Evolutionary conservation across 1,140 invertebrate genomes (phyloP), one percentile per base, ranked within the genome.

Genomic region (Hyposmocoma kahamanoa): DNA sequence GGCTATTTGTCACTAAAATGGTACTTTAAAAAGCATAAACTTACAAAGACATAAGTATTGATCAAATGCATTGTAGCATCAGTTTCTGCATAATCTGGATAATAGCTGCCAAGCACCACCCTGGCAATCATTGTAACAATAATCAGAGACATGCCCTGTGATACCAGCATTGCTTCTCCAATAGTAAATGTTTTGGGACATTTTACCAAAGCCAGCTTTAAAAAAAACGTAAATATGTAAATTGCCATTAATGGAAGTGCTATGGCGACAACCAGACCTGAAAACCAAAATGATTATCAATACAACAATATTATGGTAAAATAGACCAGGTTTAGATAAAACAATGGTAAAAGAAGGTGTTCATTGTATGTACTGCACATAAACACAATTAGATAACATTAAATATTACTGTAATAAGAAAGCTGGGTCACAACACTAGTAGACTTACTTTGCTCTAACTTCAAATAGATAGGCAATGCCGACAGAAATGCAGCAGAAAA

Each of bases 161-260:
- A 28, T 0, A 81, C 67, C 8, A 84, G 39, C 57, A 79, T 74
- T 4, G 77, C 77, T 54, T 84, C 81, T 17, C 81, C 81, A 4
- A 83, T 24, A 9, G 78, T 84, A 47, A 81, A 84, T 47, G 81
- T 83, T 18, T 68, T 71, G 3, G 67, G 64, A 36, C 64, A 75
- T 10, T 52, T 48, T 3, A 50, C 49, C 19, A 84, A 32, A 18
- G 56, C 54, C 9, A 43, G 11, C 28, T 61, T 47, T 19, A 84
- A 45, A 9, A 82, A 26, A 36, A 41, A 47, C 42, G 53, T 66
- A 54, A 63, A 79, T 15, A 59, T 39, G 11, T 53, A 58, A 4
- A 69, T 38, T 6, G 69, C 39, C 32, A 53, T 43, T 4, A 68
- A 8, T 19, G 76, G 51, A 26, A 58, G 57, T 13, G 54, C 10